phyloP scores from a whole-genome alignment of 2,113 vertebrate species.

The Mormoops blainvillei region DNA sequence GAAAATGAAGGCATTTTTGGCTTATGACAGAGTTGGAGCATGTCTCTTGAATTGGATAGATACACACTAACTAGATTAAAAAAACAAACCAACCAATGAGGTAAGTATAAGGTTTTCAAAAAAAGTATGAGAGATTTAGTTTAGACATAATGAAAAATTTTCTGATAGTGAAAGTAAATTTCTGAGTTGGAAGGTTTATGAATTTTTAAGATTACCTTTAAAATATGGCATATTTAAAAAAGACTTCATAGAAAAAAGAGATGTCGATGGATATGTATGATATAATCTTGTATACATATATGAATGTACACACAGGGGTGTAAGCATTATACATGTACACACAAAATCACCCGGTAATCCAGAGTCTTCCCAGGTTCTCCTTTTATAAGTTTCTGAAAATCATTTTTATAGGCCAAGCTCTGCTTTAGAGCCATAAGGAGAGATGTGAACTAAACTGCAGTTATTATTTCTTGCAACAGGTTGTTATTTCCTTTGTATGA shows the following conservation, averaged over 20 bases:
- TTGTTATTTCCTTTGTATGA: constrained; percentile 1
- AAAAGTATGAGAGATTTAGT: background rate
- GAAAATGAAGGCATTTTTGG: background rate
- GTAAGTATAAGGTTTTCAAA: background rate
- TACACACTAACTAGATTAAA: background rate
- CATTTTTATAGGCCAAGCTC: background rate
- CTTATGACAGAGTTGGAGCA: background rate
- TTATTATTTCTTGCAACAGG: constrained; percentile 28
- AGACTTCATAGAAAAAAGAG: background rate
- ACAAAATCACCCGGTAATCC: background rate
- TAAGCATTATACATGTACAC: background rate
- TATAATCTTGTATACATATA: background rate
- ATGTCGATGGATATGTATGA: background rate
- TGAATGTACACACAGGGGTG: background rate
- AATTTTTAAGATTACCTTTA: background rate
- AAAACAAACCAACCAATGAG: background rate
- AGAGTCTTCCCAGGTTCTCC: background rate
- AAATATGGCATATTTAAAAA: background rate
- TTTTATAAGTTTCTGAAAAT: constrained; percentile 10
- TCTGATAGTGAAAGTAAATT: background rate
- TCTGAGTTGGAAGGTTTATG: background rate
- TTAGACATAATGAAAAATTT: background rate
- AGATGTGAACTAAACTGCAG: background rate
- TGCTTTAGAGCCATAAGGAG: background rate
- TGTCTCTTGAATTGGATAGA: background rate